phyloP scores from a whole-genome alignment of 2,113 vertebrate genomes.

The Periophthalmodon schlosseri region DNA sequence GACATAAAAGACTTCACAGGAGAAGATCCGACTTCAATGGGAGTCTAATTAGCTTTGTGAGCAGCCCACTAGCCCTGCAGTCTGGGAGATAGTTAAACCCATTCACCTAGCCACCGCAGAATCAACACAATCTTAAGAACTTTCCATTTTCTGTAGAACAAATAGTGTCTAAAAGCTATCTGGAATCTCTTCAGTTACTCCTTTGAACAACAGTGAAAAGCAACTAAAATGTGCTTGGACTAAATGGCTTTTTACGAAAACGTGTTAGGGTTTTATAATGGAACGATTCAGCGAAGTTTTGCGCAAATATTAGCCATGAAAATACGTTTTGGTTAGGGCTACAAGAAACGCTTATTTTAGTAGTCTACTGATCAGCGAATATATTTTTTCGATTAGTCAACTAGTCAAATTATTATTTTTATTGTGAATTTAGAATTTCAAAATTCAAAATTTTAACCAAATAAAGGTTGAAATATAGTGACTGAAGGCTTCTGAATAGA shows the following conservation, averaged over 20 bases:
- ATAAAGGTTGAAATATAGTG: too few species aligned
- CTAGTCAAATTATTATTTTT: too few species aligned
- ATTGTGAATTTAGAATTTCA: too few species aligned
- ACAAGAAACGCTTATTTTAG: too few species aligned
- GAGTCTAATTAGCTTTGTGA: slow-evolving; percentile 4
- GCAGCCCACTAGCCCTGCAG: background rate
- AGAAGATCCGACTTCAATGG: background rate
- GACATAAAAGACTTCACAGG: slow-evolving; percentile 8
- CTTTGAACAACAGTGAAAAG: slow-evolving; percentile 3
- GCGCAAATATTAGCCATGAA: too few species aligned
- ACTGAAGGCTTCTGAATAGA: too few species aligned
- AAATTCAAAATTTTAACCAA: too few species aligned
- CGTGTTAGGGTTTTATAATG: background rate
- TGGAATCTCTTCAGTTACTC: background rate
- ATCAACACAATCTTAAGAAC: background rate
- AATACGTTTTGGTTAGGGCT: too few species aligned
- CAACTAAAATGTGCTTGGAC: background rate
- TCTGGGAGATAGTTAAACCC: background rate
- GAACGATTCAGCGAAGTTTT: background rate
- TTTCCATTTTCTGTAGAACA: background rate
- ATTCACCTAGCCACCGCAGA: background rate
- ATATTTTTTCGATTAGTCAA: too few species aligned
- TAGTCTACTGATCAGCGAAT: too few species aligned
- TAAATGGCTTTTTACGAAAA: background rate
- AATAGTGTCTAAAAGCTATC: slow-evolving; percentile 1